Percentiles rank a stretch among this genome's conserved stretches.
phyloP scores from a whole-genome alignment of 2,113 vertebrate species.

The Silurus asotus region DNA sequence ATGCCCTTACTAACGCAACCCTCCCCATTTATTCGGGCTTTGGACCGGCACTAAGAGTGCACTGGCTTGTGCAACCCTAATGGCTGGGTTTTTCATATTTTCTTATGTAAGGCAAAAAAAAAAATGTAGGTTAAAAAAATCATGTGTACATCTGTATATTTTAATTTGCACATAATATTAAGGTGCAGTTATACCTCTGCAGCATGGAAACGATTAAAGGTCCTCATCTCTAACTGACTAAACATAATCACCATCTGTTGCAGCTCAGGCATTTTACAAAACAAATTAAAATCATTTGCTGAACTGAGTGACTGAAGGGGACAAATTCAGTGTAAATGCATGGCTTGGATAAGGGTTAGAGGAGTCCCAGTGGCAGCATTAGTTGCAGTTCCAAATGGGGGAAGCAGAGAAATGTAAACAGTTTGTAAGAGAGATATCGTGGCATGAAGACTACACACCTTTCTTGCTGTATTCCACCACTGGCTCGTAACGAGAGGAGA shows the following conservation, averaged over 20 bases:
- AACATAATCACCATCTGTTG: neutral
- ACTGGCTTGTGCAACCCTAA: too few relatives aligned
- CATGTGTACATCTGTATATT: neutral
- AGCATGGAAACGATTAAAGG: neutral
- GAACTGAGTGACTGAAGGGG: neutral
- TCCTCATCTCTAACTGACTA: neutral
- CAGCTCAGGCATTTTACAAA: neutral
- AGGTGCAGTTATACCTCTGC: neutral
- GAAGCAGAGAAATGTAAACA: slow-evolving; percentile 58
- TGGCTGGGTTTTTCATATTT: neutral
- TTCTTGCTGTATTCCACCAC: slow-evolving; percentile 55
- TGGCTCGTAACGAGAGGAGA: slow-evolving; percentile 58
- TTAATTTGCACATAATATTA: neutral
- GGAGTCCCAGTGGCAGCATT: slow-evolving; percentile 56
- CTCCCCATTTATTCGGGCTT: too few relatives aligned
- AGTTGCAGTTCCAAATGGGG: slow-evolving; percentile 55
- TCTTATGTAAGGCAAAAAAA: neutral
- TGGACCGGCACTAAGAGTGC: too few relatives aligned
- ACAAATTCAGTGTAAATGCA: neutral
- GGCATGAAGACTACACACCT: slow-evolving; percentile 55
- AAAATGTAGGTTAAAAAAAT: neutral
- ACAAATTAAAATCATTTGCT: neutral
- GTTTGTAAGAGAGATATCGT: slow-evolving; percentile 39
- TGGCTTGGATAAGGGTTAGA: slow-evolving; percentile 54
- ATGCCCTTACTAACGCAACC: too few relatives aligned